These are phyloP conservation scores for Pristionchus arcanus DNA, from an alignment of 2,888 invertebrate species.

Conservation along the genomic window DNA sequence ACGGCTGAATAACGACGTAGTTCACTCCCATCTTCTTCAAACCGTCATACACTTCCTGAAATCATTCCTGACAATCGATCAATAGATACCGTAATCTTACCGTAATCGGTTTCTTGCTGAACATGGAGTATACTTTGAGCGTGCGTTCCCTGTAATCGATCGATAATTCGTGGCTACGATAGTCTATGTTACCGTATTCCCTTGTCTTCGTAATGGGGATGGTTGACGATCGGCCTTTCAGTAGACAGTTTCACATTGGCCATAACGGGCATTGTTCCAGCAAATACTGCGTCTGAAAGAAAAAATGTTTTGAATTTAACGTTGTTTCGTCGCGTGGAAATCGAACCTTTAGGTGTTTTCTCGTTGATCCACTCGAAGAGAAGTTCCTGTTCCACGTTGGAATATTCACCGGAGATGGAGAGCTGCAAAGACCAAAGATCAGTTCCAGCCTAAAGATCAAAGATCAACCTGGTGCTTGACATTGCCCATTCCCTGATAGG, in stretches of 20 bases:
- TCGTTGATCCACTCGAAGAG: conserved; percentile 87
- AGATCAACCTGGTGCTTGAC: conserved; percentile 51
- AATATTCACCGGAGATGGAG: conserved; percentile 84
- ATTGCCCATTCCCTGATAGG: conserved; percentile 64
- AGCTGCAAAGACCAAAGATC: conserved; percentile 79
- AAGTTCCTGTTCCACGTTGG: conserved; percentile 87
- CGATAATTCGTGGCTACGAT: neutral
- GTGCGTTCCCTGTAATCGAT: conserved; percentile 86
- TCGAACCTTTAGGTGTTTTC: conserved; percentile 81
- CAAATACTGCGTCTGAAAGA: conserved; percentile 86
- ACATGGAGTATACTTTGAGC: conserved; percentile 88
- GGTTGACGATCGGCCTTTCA: conserved; percentile 88
- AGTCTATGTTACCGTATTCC: conserved; percentile 85
- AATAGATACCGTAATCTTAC: neutral
- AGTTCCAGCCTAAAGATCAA: neutral
- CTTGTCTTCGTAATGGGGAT: conserved; percentile 91
- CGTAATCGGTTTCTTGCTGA: conserved; percentile 86
- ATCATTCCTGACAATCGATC: neutral
- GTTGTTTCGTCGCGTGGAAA: neutral
- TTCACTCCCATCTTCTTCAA: conserved; percentile 85
- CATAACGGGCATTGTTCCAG: conserved; percentile 90
- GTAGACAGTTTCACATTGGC: conserved; percentile 90
- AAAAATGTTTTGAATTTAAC: too few species aligned
- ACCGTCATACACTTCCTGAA: conserved; percentile 85
- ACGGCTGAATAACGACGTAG: conserved; percentile 87